phyloP scores from a whole-genome alignment of 1,140 invertebrate species.

The Radopholus similis region DNA sequence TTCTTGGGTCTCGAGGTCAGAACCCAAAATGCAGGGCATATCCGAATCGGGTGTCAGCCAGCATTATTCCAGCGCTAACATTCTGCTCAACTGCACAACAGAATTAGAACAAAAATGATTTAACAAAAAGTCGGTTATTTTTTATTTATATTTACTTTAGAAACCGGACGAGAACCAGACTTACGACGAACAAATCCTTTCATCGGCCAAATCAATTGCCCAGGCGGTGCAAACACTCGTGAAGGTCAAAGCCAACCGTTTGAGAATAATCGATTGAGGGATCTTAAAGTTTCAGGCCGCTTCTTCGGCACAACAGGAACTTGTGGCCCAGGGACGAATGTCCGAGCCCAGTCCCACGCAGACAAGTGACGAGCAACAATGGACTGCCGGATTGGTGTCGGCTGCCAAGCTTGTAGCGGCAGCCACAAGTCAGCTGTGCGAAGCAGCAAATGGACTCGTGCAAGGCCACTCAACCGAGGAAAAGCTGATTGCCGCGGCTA shows the following conservation, averaged over 20 bases:
- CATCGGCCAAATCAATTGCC: conserved; percentile 94
- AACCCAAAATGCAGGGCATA: conserved; percentile 57
- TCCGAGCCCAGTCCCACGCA: conserved; percentile 34
- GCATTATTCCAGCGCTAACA: not conserved
- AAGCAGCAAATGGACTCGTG: conserved; percentile 91
- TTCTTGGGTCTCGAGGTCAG: conserved; percentile 57
- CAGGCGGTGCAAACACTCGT: conserved; percentile 91
- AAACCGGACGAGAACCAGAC: conserved; percentile 72
- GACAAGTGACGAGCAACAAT: conserved; percentile 79
- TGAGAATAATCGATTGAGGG: conserved; percentile 68
- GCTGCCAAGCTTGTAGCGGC: conserved; percentile 88
- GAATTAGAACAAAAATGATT: no score
- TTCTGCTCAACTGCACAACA: no score
- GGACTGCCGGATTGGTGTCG: conserved; percentile 91
- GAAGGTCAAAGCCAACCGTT: conserved; percentile 91
- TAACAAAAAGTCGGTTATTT: no score
- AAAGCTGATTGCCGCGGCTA: conserved; percentile 88
- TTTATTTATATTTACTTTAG: conserved; percentile 11
- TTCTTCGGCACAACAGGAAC: conserved; percentile 42
- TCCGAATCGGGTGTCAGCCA: conserved; percentile 35
- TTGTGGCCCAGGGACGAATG: conserved; percentile 51
- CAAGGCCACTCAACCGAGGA: conserved; percentile 90
- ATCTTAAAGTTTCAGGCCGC: conserved; percentile 5
- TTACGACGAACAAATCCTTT: conserved; percentile 97
- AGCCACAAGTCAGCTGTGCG: conserved; percentile 77